Conservation (phyloP, 1,140 invertebrate genomes). For the Drosophila ficusphila region DNA sequence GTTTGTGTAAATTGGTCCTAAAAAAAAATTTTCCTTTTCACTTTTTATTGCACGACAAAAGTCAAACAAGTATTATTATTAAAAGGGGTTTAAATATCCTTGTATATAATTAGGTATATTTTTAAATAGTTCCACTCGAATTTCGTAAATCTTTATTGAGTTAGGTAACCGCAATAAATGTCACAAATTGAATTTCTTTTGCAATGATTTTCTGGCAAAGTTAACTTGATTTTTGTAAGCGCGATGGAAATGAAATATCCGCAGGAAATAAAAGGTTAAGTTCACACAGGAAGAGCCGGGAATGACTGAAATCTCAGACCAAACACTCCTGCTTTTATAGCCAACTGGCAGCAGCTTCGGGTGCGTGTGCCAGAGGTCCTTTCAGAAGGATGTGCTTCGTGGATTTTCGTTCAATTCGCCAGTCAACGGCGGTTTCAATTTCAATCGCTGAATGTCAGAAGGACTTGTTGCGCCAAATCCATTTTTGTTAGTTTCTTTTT, state of each 20-base stretch:
- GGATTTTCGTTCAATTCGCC: constrained; percentile 50
- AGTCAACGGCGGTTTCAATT: constrained; percentile 41
- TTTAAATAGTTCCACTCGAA: background rate
- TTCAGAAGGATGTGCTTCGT: constrained; percentile 43
- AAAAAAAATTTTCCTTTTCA: too few species aligned
- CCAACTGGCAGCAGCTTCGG: constrained; percentile 10
- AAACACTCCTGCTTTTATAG: constrained; percentile 67
- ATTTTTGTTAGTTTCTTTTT: background rate
- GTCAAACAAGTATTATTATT: too few species aligned
- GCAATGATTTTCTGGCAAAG: constrained; percentile 32
- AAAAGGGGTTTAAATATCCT: too few species aligned
- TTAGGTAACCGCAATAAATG: constrained; percentile 8
- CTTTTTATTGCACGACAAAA: too few species aligned
- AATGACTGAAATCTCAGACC: constrained; percentile 62
- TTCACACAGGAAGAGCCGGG: constrained; percentile 25
- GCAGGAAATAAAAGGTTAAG: background rate
- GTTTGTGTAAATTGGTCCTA: too few species aligned
- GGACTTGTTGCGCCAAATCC: constrained; percentile 56
- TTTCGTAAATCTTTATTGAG: constrained; percentile 17
- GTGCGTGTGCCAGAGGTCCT: constrained; percentile 9
- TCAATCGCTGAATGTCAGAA: constrained; percentile 13
- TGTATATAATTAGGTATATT: background rate
- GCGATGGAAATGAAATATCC: background rate
- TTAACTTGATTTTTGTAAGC: constrained; percentile 25
- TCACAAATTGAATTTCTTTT: constrained; percentile 22